Evolutionary conservation across 2,113 vertebrate species (phyloP), one percentile per base, ranked within the genome.

Genomic region (Pangasianodon hypophthalmus): DNA sequence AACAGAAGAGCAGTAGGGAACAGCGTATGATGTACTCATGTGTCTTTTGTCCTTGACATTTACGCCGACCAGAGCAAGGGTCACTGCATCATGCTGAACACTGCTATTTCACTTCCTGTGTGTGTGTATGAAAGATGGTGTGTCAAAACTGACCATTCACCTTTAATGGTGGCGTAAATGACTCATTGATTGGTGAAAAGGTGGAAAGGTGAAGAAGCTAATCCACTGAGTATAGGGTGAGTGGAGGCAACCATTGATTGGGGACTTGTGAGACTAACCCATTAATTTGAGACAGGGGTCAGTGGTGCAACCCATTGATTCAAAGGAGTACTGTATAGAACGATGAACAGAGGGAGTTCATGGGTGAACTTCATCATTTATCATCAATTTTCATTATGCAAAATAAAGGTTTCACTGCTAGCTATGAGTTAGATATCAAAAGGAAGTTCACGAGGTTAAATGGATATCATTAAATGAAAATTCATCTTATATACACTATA

Each of bases 161-260:
- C 81, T 89, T 91, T 75, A 87, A 87, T 79, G 18, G 80, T 80
- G 6, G 86, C 11, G 37, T 81, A 81, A 90, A 87, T 90, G 90
- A 88, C 84, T 88, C 75, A 91, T 90, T 87, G 92, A 91, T 90
- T 88, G 73, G 69, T 73, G 18, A 83, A 89, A 86, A 88, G 88
- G 88, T 90, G 67, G 87, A 89, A 88, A 29, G 37, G 88, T 84
- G 82, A 84, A 84, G n/a, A 62, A 62, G 85, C 79, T 87, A 91
- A 81, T 81, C 79, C 80, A 91, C 90, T 87, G 87, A 62, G 64
- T 64, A 87, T 29, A 56, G 67, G 69, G 84, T 73, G 48, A 87
- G 82, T 87, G 19, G 60, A 79, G 73, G 87, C 73, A 84, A 44
- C 19, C 67, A 79, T 86, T 87, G 75, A 92, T 90, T 77, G 62